Conservation (phyloP, 2,888 invertebrate genomes). For the Julus scandinavius region DNA sequence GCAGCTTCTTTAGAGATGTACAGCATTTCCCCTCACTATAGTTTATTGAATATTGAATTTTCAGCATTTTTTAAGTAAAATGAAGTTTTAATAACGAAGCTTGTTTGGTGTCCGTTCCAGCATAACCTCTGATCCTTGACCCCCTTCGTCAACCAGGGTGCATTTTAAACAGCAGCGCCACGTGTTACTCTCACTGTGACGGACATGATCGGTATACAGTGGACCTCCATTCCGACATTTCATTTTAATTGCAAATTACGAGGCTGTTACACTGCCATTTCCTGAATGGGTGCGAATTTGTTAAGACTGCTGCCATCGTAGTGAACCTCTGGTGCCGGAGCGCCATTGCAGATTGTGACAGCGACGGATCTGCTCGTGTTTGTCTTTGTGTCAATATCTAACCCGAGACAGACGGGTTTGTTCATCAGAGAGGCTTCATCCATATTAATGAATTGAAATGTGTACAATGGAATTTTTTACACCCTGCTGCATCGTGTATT, state of each 20-base stretch:
- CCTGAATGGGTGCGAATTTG: neutral
- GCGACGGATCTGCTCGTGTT: neutral
- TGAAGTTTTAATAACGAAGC: neutral
- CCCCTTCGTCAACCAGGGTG: neutral
- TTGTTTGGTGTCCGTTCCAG: neutral
- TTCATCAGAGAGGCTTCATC: conserved; percentile 12
- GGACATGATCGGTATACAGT: neutral
- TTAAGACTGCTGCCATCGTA: neutral
- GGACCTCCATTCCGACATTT: conserved; percentile 17
- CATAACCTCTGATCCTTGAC: neutral
- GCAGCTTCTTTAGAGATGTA: too few relatives aligned
- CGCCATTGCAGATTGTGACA: neutral
- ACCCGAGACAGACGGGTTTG: neutral
- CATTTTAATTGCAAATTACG: conserved; percentile 35
- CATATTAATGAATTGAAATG: conserved; percentile 42
- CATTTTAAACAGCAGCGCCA: conserved; percentile 6
- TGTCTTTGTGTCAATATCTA: conserved; percentile 37
- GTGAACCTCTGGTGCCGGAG: neutral
- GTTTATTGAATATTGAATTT: too few relatives aligned
- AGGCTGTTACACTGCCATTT: neutral
- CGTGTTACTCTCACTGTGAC: neutral
- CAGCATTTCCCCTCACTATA: too few relatives aligned
- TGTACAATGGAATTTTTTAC: conserved; percentile 28
- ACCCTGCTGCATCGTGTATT: conserved; percentile 7
- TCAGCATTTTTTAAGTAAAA: too few relatives aligned